Conservation (phyloP, 2,113 vertebrate species). For the Dromiciops gliroides region DNA sequence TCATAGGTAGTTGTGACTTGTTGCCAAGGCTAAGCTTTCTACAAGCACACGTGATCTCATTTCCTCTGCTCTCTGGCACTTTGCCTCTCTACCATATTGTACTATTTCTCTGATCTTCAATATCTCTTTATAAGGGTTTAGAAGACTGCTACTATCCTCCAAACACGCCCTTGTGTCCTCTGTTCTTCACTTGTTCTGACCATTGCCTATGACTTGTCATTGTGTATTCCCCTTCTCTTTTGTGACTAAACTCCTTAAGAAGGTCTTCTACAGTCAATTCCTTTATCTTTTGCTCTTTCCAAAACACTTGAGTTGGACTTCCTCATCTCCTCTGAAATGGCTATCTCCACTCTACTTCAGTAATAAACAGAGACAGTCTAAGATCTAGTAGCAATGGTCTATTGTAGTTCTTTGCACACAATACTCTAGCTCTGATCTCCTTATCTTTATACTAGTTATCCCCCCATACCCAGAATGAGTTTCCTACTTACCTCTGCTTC, state of each 20-base stretch:
- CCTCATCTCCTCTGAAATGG: not conserved
- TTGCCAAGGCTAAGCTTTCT: not conserved
- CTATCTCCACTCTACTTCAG: too few species aligned
- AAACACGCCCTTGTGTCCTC: not conserved
- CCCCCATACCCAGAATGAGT: not conserved
- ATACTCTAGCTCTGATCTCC: not conserved
- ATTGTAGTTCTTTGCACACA: too few species aligned
- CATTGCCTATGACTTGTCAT: not conserved
- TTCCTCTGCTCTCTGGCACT: not conserved
- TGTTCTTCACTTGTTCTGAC: not conserved
- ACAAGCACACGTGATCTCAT: not conserved
- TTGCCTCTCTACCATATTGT: not conserved
- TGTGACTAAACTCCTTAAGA: not conserved
- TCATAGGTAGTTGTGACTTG: not conserved
- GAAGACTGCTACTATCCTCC: not conserved
- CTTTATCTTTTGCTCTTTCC: not conserved
- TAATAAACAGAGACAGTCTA: too few species aligned
- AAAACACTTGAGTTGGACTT: not conserved
- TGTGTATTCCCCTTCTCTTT: not conserved
- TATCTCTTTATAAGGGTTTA: not conserved
- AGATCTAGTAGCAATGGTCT: not conserved
- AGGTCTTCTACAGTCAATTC: not conserved
- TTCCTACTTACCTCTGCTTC: not conserved
- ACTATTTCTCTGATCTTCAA: not conserved
- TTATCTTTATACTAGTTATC: too few species aligned